phyloP scores from a whole-genome alignment of 2,113 vertebrate species.

The Oncorhynchus mykiss region DNA sequence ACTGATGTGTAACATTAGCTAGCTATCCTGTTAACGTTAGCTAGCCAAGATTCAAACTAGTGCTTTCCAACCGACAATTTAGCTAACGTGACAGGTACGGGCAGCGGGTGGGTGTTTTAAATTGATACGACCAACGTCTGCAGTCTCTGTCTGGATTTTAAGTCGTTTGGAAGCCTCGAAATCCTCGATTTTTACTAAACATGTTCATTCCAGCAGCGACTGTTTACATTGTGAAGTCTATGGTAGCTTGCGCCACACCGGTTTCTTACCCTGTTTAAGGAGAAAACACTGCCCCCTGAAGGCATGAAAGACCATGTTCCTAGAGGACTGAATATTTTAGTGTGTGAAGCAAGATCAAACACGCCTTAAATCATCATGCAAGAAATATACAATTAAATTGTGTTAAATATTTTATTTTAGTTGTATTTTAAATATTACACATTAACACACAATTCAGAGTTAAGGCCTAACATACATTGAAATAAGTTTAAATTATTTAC shows the following conservation, averaged over 20 bases:
- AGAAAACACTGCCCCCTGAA: neutral
- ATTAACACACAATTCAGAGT: neutral
- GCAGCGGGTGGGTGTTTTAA: neutral
- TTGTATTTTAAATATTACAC: neutral
- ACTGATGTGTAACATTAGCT: neutral
- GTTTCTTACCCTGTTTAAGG: neutral
- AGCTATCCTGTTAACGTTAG: no score
- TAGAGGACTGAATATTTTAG: no score
- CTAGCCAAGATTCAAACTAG: neutral
- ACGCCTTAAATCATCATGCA: neutral
- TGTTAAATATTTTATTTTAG: neutral
- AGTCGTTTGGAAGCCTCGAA: no score
- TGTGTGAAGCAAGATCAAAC: neutral
- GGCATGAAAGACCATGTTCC: neutral
- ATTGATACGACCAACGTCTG: no score
- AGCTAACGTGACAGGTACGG: neutral
- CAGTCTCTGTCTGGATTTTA: no score
- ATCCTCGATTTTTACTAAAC: no score
- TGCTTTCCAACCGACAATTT: neutral
- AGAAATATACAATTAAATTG: neutral
- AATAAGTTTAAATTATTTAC: no score
- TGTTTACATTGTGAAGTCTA: no score
- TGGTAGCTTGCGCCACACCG: no score
- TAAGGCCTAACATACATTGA: no score
- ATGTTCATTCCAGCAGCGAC: no score